Base-by-base conservation (phyloP, 2,888 invertebrate genomes). In the Noctua fimbriata region DNA sequence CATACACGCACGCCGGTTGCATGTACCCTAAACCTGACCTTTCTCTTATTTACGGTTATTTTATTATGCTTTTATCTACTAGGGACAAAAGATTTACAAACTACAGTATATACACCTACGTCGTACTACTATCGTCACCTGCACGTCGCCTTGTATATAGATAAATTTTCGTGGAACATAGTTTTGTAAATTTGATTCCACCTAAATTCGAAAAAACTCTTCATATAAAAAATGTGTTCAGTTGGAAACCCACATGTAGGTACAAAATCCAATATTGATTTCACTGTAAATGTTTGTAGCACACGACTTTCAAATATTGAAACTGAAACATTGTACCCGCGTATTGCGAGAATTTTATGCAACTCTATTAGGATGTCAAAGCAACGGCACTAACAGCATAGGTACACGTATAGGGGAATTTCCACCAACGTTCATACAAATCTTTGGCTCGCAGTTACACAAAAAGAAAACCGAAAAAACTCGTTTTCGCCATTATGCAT, bases 401-500 rank as follows among this genome's bases (percentile, higher is more conserved):
- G 70, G n/a, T 66, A 32, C 16, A 49, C 28, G n/a, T 58, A 32
- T 18, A 32, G 16, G 3, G 28, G 24, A 28, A 52, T 66, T 78
- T 21, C 24, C 36, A 69, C 49, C n/a, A 67, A 52, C 66, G 73
- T 74, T 55, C 21, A 52, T 24, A 74, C 28, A 78, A 55, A 65
- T 65, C 41, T 78, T 74, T 76, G 28, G 55, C 52, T 66, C 70
- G 60, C 69, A 60, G 58, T 67, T 32, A 7, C 18, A 55, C 44
- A 72, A 83, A 87, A 79, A 79, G 67, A 69, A 82, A 81, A 82
- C 44, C 44, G 24, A 71, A 78, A 70, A 36, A 78, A 65, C 77
- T 24, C 32, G 66, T 82, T 86, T 84, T 76, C 69, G 67, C 55
- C 78, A 87, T 83, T 88, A 87, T 89, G 79, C 82, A 88, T 80